Evolutionary conservation across 2,797 vertebrate species (phyloP).

Genomic region (Micromesistius poutassou): DNA sequence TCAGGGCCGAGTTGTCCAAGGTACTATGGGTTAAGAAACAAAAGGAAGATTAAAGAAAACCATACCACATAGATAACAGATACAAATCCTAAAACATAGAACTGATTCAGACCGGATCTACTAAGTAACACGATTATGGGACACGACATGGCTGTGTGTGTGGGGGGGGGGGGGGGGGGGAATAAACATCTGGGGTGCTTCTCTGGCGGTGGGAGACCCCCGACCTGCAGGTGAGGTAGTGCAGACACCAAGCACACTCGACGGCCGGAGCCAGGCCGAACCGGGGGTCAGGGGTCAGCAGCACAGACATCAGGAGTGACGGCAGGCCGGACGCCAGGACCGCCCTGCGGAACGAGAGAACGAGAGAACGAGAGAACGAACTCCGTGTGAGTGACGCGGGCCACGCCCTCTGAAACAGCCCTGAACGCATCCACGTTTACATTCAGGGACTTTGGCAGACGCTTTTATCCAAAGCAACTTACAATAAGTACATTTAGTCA

Average conservation of each 20-base stretch:
- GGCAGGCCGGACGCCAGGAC: conserved; percentile 80
- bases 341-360: conserved; percentile 63
- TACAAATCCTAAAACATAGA: background rate
- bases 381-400: background rate
- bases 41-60: background rate
- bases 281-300: conserved; percentile 75
- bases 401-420: background rate
- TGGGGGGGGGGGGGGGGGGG: too few relatives aligned
- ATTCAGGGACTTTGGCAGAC: too few relatives aligned
- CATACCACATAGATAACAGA: background rate
- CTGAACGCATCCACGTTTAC: too few relatives aligned
- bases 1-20: conserved; percentile 61
- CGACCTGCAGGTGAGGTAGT: conserved; percentile 90
- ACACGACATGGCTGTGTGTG: background rate
- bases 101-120: background rate
- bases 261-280: conserved; percentile 79
- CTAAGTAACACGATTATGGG: background rate
- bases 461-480: too few relatives aligned
- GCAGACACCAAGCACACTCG: conserved; percentile 93
- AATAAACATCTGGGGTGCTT: background rate
- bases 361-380: too few relatives aligned
- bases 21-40: conserved; percentile 51
- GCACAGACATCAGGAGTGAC: conserved; percentile 74
- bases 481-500: too few relatives aligned
- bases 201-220: background rate